phyloP scores from a whole-genome alignment of 2,113 vertebrate species.

The Melierax canorus region DNA sequence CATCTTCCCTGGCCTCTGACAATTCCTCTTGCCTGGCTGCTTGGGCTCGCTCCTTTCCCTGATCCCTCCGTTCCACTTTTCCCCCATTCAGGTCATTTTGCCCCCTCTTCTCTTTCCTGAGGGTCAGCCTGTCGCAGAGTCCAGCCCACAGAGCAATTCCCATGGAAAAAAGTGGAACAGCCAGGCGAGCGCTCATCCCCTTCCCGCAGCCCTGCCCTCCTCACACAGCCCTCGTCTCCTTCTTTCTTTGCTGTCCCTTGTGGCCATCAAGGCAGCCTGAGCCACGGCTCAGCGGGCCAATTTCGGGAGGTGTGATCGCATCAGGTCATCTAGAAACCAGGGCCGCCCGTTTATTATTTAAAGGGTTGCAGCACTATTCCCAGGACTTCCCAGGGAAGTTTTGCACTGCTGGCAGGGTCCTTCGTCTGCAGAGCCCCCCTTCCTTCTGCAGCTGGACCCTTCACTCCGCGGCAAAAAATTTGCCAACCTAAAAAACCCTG shows the following conservation, averaged over 20 bases:
- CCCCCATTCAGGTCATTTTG: not conserved
- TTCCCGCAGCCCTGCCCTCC: not conserved
- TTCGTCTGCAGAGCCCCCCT: not conserved
- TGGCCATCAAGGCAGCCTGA: not conserved
- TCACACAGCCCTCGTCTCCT: not conserved
- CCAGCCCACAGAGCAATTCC: not conserved
- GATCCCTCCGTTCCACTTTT: not conserved
- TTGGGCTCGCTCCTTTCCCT: not conserved
- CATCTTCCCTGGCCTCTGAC: not conserved
- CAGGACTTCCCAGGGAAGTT: not conserved
- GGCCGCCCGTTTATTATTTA: not conserved
- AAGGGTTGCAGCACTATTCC: not conserved
- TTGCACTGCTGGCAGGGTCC: not conserved
- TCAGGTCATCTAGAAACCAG: not conserved
- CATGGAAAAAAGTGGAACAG: not conserved
- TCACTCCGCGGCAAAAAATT: not conserved
- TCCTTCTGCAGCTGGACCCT: not conserved
- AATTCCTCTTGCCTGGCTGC: not conserved
- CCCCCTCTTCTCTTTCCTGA: not conserved
- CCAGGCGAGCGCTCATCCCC: rapidly evolving
- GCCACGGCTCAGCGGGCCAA: rapidly evolving
- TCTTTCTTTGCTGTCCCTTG: not conserved
- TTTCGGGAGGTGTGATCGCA: rapidly evolving
- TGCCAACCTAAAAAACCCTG: not conserved
- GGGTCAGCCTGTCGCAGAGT: not conserved